These are phyloP conservation scores for Drosophila kepulauana DNA, from an alignment of 1,140 invertebrate genomes.

Conservation along the genomic window DNA sequence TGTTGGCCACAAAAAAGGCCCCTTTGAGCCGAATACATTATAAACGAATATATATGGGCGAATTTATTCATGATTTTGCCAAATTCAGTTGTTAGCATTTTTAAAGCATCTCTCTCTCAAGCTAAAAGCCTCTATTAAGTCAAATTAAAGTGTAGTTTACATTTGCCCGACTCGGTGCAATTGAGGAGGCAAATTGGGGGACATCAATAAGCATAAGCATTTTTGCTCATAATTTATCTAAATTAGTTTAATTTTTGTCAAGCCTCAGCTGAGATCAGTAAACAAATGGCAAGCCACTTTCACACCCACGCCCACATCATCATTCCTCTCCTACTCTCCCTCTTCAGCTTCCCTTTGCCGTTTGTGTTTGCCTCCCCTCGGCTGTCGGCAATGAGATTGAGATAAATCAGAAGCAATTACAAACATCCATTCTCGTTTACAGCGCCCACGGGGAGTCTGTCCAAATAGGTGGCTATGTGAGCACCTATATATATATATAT, in stretches of 20 bases:
- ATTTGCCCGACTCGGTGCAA: background rate
- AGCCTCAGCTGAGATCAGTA: slow-evolving; percentile 60
- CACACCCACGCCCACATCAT: slow-evolving; percentile 8
- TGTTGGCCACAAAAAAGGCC: slow-evolving; percentile 44
- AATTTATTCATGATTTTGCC: slow-evolving; percentile 57
- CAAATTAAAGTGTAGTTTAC: background rate
- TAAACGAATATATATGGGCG: slow-evolving; percentile 6
- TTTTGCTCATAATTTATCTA: slow-evolving; percentile 71
- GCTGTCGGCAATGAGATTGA: slow-evolving; percentile 63
- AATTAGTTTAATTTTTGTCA: slow-evolving; percentile 72
- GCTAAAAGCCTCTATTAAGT: slow-evolving; percentile 1
- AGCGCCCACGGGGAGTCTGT: slow-evolving; percentile 10
- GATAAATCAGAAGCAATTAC: slow-evolving; percentile 82
- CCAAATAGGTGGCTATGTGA: slow-evolving; percentile 9
- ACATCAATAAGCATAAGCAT: slow-evolving; percentile 63
- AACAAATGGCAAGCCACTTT: slow-evolving; percentile 65
- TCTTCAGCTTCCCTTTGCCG: background rate
- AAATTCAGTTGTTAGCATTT: slow-evolving; percentile 36
- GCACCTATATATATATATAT: slow-evolving; percentile 7
- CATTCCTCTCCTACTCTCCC: background rate
- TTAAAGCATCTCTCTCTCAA: slow-evolving; percentile 28
- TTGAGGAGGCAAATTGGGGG: slow-evolving; percentile 42
- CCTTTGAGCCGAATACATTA: slow-evolving; percentile 41
- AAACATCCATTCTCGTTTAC: slow-evolving; percentile 72
- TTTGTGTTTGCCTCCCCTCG: background rate